Evolutionary conservation across 2,888 invertebrate genomes (phyloP), one percentile per base, ranked within the genome.

Genomic region (Plutella xylostella): DNA sequence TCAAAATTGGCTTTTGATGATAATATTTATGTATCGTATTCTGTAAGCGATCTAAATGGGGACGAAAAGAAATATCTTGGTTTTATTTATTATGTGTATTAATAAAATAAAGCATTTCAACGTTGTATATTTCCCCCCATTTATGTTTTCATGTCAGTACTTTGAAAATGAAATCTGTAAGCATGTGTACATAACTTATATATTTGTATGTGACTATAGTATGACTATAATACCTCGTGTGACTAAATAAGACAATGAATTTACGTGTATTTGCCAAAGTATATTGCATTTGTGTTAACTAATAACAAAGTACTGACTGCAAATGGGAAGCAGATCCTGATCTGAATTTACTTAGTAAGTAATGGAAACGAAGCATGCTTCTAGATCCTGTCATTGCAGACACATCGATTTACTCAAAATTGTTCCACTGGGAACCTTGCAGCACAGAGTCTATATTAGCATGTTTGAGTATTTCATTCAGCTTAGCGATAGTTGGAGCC

Each of bases 261-360:
- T 15, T 5, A 33, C 14, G 15, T n/a, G 57, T 62, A 61, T 65
- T 74, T 72, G 74, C 80, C 82, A 80, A 80, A 82, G 79, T 68
- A 59, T 61, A 56, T 48, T 72, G 77, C 74, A 79, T 78, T 80
- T 78, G 61, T 74, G n/a, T n/a, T 66, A 67, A 69, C 58, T 20
- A 17, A 68, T 66, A 62, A 60, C 50, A 57, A 46, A 56, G 68
- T 77, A 72, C 77, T 78, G 78, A 72, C 71, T 56, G 52, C 56
- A 64, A 64, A 67, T 65, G 60, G 53, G 34, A 53, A 58, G 48
- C 47, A n/a, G n/a, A n/a, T n/a, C n/a, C n/a, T n/a, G n/a, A n/a
- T n/a, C n/a, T n/a, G n/a, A n/a, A n/a, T n/a, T n/a, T n/a, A n/a
- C n/a, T n/a, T n/a, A n/a, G n/a, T n/a, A n/a, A n/a, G n/a, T n/a